These are phyloP conservation scores for Sphenodon punctatus DNA, from an alignment of 2,797 vertebrate species.

Conservation along the genomic window DNA sequence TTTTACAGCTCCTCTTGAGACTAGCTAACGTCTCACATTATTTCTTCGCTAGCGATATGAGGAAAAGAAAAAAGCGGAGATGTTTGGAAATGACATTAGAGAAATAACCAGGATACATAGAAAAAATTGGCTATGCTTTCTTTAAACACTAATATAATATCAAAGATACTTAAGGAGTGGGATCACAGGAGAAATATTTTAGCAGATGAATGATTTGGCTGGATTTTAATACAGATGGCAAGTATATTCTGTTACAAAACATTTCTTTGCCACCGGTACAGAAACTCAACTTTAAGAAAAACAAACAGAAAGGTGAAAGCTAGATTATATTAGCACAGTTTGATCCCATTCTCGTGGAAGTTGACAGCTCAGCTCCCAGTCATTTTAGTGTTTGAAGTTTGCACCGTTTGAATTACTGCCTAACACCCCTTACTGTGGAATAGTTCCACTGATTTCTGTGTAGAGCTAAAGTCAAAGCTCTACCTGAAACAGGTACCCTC, in stretches of 20 bases:
- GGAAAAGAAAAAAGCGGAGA: neutral
- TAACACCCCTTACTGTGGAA: too few species aligned
- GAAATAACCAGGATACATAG: neutral
- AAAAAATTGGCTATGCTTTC: neutral
- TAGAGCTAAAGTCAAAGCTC: too few species aligned
- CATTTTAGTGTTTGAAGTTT: too few species aligned
- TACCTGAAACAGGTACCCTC: too few species aligned
- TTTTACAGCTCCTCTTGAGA: constrained; percentile 28
- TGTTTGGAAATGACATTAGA: constrained; percentile 50
- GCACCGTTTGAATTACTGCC: too few species aligned
- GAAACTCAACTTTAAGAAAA: constrained; percentile 3
- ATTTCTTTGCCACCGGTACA: constrained; percentile 28
- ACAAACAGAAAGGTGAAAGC: neutral
- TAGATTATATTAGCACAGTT: neutral
- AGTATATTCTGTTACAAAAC: constrained; percentile 20
- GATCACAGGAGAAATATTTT: constrained; percentile 38
- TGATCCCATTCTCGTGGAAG: too few species aligned
- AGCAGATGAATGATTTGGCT: constrained; percentile 32
- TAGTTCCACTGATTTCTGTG: too few species aligned
- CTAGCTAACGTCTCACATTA: constrained; percentile 12
- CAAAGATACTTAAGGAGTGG: constrained; percentile 14
- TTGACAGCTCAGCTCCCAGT: too few species aligned
- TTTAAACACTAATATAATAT: constrained; percentile 4
- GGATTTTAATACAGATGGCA: constrained; percentile 13
- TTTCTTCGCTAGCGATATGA: constrained; percentile 21